Percentiles rank a stretch among this genome's conserved stretches.
These are phyloP conservation scores for Conistra vaccinii DNA, from an alignment of 2,888 invertebrate species.

Conservation along the genomic window DNA sequence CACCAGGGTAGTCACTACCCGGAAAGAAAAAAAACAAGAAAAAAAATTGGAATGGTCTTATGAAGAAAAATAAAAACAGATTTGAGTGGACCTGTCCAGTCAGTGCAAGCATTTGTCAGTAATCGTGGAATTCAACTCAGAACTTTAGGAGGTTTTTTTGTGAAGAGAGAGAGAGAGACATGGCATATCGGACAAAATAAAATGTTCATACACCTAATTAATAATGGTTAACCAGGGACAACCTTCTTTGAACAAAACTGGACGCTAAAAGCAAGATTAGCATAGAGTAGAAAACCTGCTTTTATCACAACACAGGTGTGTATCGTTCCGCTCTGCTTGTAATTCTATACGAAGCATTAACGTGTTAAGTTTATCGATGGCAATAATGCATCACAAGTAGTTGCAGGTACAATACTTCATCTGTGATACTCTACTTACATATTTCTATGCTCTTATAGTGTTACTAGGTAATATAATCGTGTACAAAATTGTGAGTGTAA, in stretches of 20 bases:
- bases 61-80: too few species aligned
- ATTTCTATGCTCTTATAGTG: background rate
- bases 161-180: background rate
- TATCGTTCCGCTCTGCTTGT: conserved; percentile 57
- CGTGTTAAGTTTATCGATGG: conserved; percentile 63
- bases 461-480: too few species aligned
- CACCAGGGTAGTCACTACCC: too few species aligned
- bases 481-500: too few species aligned
- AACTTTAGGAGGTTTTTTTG: too few species aligned
- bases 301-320: conserved; percentile 52
- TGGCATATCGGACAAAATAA: conserved; percentile 1
- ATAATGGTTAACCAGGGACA: conserved; percentile 43
- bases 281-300: conserved; percentile 44
- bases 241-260: conserved; percentile 49
- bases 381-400: conserved; percentile 57
- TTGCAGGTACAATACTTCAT: conserved; percentile 35
- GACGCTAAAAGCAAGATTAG: conserved; percentile 47
- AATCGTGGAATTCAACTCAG: too few species aligned
- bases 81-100: too few species aligned
- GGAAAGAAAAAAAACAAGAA: too few species aligned
- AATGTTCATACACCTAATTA: conserved; percentile 48
- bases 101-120: too few species aligned
- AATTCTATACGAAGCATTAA: conserved; percentile 60
- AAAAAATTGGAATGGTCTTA: too few species aligned
- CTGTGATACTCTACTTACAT: conserved; percentile 9